phyloP scores from a whole-genome alignment of 2,888 invertebrate species.

The Hartigia nigra region DNA sequence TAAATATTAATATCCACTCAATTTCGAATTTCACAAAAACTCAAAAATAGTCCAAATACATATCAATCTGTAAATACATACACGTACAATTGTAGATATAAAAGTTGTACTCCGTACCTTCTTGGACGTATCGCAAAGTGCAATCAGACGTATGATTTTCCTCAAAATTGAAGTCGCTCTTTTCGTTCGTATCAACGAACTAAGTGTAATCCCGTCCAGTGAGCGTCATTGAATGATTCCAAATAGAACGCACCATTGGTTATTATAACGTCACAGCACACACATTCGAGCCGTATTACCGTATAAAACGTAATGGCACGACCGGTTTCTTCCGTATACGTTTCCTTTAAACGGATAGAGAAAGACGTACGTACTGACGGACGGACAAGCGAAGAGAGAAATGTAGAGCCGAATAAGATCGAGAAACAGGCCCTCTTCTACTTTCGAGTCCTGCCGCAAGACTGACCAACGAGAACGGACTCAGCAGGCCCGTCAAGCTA shows the following conservation, averaged over 20 bases:
- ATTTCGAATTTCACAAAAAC: background rate
- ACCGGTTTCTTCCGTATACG: background rate
- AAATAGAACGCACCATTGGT: conserved; percentile 39
- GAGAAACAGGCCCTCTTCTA: conserved; percentile 41
- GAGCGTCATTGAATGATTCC: conserved; percentile 32
- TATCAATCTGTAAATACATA: background rate
- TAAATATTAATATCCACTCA: background rate
- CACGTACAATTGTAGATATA: background rate
- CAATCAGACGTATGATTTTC: background rate
- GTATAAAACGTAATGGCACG: background rate
- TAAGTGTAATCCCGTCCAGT: conserved; percentile 40
- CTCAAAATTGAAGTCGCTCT: background rate
- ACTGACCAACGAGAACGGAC: conserved; percentile 53
- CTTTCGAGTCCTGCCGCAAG: conserved; percentile 62
- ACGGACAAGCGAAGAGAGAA: background rate
- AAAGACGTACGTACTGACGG: background rate
- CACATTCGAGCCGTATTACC: background rate
- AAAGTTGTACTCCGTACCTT: background rate
- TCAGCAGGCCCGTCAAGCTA: conserved; percentile 23
- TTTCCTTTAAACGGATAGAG: background rate
- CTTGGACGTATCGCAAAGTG: background rate
- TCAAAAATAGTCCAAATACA: background rate
- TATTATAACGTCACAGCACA: background rate
- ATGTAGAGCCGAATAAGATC: background rate
- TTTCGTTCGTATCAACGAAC: background rate